These are phyloP conservation scores for Nothobranchius kuhntae DNA, from an alignment of 2,113 vertebrate genomes.

Conservation along the genomic window DNA sequence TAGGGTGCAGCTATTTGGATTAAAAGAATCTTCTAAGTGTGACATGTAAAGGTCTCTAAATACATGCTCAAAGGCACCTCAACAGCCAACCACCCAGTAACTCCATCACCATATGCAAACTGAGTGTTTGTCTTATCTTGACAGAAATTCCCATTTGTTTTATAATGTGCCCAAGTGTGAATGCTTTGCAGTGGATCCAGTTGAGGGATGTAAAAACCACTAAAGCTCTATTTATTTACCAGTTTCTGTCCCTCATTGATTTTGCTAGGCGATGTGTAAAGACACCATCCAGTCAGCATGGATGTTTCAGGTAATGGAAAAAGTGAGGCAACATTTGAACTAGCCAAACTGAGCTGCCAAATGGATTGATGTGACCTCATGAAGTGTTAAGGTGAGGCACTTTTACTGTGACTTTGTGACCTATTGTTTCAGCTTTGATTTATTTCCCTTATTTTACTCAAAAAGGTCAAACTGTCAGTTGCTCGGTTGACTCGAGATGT, in stretches of 20 bases:
- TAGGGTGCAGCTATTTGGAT: slow-evolving; percentile 40
- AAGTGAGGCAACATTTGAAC: not conserved
- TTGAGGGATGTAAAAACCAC: not conserved
- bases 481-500: not conserved
- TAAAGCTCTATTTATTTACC: too few relatives aligned
- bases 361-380: not conserved
- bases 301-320: not conserved
- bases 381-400: not conserved
- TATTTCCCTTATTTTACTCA: not conserved
- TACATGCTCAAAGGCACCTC: slow-evolving; percentile 48
- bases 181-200: not conserved
- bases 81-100: slow-evolving; percentile 11
- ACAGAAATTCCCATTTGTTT: slow-evolving; percentile 12
- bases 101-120: slow-evolving; percentile 33
- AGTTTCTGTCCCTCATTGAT: too few relatives aligned
- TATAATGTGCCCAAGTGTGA: slow-evolving; percentile 1
- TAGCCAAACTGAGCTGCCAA: not conserved
- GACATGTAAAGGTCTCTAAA: slow-evolving; percentile 16
- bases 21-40: slow-evolving; percentile 41
- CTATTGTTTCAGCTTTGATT: not conserved
- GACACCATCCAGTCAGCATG: not conserved
- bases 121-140: slow-evolving; percentile 26
- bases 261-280: not conserved
- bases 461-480: slow-evolving; percentile 8
- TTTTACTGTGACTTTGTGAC: not conserved